These are phyloP conservation scores for Gallinago undulata DNA, from an alignment of 2,113 vertebrate species.

Conservation along the genomic window DNA sequence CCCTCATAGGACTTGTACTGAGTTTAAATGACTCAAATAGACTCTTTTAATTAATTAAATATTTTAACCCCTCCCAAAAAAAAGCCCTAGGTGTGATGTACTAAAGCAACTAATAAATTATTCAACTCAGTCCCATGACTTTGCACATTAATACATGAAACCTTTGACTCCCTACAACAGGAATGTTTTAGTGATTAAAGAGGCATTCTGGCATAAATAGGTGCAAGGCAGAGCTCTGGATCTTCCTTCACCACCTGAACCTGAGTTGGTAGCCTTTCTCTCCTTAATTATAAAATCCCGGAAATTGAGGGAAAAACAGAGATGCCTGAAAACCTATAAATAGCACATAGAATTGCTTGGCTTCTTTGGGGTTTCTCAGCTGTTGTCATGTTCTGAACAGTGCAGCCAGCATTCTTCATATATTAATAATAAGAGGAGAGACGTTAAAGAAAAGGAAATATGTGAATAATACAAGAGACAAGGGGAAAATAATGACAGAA, in stretches of 20 bases:
- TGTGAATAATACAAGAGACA: slow-evolving; percentile 67
- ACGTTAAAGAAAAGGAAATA: slow-evolving; percentile 60
- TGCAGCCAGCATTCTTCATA: slow-evolving; percentile 55
- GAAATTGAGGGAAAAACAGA: slow-evolving; percentile 10
- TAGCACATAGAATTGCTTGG: slow-evolving; percentile 36
- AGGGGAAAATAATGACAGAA: slow-evolving; percentile 53
- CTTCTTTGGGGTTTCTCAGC: slow-evolving; percentile 58
- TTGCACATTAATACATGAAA: slow-evolving; percentile 4
- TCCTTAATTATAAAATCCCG: slow-evolving; percentile 57
- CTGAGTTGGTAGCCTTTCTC: background rate
- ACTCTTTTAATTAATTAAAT: background rate
- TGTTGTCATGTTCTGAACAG: slow-evolving; percentile 56
- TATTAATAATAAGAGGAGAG: slow-evolving; percentile 63
- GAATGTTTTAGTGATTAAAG: slow-evolving; percentile 46
- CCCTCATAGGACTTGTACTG: background rate
- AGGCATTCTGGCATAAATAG: slow-evolving; percentile 45
- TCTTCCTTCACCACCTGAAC: background rate
- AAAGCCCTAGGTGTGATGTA: background rate
- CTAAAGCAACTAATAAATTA: slow-evolving; percentile 50
- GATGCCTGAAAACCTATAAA: slow-evolving; percentile 43
- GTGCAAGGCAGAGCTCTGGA: slow-evolving; percentile 37
- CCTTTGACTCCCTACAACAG: slow-evolving; percentile 39
- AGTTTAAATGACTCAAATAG: background rate
- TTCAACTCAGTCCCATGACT: slow-evolving; percentile 1
- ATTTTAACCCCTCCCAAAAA: background rate